A percentile compares a stretch with the other conserved stretches of the same genome.
Conservation (phyloP, 1,140 invertebrate genomes). For the Atta texana region DNA sequence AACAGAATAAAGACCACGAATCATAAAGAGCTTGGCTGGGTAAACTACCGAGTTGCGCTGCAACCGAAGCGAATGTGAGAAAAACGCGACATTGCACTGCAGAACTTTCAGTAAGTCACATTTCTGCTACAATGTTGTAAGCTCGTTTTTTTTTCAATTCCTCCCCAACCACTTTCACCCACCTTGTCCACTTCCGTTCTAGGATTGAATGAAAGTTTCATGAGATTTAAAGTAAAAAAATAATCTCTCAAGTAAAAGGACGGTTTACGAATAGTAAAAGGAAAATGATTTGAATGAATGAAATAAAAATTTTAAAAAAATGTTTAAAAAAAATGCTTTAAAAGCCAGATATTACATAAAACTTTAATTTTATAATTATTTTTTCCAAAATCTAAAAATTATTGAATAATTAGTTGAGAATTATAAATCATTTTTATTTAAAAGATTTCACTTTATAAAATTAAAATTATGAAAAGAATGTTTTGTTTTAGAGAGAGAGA, state of each 20-base stretch:
- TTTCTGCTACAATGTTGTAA: slow-evolving; percentile 39
- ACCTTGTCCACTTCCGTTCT: neutral
- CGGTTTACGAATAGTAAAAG: neutral
- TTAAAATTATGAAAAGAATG: neutral
- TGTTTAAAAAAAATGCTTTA: neutral
- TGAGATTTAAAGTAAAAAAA: neutral
- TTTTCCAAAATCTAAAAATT: neutral
- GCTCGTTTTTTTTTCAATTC: slow-evolving; percentile 3
- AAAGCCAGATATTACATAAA: neutral
- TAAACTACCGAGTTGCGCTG: slow-evolving; percentile 29
- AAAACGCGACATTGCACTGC: slow-evolving; percentile 62
- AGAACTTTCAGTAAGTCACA: slow-evolving; percentile 41
- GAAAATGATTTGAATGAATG: neutral
- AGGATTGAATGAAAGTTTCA: slow-evolving; percentile 25
- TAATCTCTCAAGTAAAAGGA: slow-evolving; percentile 3
- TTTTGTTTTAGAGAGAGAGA: neutral
- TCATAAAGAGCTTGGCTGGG: slow-evolving; percentile 50
- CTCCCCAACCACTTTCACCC: slow-evolving; percentile 2
- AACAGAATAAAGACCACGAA: slow-evolving; percentile 55
- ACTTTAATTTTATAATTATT: neutral
- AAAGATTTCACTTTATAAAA: neutral
- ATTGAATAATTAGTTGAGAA: neutral
- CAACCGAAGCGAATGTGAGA: slow-evolving; percentile 25
- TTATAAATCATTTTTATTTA: neutral
- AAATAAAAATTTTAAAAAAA: neutral